Evolutionary conservation across 2,113 vertebrate genomes (phyloP), one percentile per base, ranked within the genome.

Genomic region (Oreotrochilus melanogaster): DNA sequence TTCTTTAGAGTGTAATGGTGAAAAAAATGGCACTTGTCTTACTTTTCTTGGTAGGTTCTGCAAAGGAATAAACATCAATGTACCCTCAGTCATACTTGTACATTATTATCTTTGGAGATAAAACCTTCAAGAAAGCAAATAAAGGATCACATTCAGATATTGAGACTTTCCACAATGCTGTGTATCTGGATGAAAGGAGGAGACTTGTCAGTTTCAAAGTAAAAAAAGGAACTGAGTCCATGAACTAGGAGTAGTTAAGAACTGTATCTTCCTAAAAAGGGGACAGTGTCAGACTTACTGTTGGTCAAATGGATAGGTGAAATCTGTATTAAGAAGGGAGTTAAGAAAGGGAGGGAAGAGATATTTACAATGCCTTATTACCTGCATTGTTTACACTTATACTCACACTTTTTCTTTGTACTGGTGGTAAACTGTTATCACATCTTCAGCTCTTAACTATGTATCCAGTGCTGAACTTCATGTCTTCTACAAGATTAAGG

Each of bases 401-500:
- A 89, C 91, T 76, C 61, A 47, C 23, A 33, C 30, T 93, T 45
- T 72, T 92, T 95, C 73, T 95, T 89, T 79, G 47, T 31, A 70
- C 45, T 89, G 31, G 43, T 58, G 19, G 25, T 70, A 92, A 87
- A 87, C 39, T 58, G 54, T 75, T 91, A 87, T 48, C 53, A 31
- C 18, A 61, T 72, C 74, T 57, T 42, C 15, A 42, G 76, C 45
- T 75, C 25, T 60, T 86, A 88, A 79, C 88, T 70, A 48, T 39
- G 31, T 50, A 79, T 61, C 74, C 67, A 89, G 19, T 69, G 66
- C 66, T 91, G 62, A 76, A 73, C 58, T 53, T 91, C 84, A 53
- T 25, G 22, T 89, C 74, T 85, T 21, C 78, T 75, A 64, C 28
- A 91, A 73, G 73, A 47, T 56, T 60, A 79, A 82, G 42, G 58